Percentiles rank a stretch among this genome's conserved stretches.
Conservation (phyloP, 1,140 invertebrate genomes). For the Dysdera silvatica region DNA sequence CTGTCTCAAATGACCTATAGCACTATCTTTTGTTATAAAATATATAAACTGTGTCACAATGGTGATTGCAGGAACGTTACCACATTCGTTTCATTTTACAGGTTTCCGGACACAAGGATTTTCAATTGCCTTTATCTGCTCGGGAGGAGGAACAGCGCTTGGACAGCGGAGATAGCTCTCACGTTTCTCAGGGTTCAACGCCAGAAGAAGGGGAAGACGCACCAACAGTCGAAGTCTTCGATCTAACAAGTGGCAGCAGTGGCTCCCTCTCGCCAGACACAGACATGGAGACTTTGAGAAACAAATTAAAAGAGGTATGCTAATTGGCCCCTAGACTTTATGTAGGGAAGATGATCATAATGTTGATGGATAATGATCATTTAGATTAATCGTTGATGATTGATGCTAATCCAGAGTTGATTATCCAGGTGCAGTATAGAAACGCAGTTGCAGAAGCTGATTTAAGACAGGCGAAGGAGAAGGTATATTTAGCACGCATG, state of each 20-base stretch:
- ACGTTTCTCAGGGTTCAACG: constrained; percentile 34
- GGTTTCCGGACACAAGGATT: no score
- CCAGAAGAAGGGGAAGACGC: constrained; percentile 36
- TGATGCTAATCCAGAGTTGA: not conserved
- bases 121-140: no score
- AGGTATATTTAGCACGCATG: constrained; percentile 25
- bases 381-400: not conserved
- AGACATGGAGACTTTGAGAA: constrained; percentile 32
- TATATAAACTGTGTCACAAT: no score
- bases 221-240: constrained; percentile 35
- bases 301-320: constrained; percentile 55
- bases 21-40: no score
- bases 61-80: no score
- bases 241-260: constrained; percentile 34
- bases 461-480: constrained; percentile 56
- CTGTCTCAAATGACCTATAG: no score
- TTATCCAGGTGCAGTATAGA: constrained; percentile 46
- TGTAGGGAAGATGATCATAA: not conserved
- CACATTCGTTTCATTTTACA: no score
- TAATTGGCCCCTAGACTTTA: not conserved
- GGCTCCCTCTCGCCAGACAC: constrained; percentile 35
- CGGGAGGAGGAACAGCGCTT: no score
- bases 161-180: constrained; percentile 27
- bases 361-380: not conserved
- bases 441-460: constrained; percentile 56